Evolutionary conservation across 1,140 invertebrate species (phyloP).

Genomic region (Macrotrachela quadricornifera): DNA sequence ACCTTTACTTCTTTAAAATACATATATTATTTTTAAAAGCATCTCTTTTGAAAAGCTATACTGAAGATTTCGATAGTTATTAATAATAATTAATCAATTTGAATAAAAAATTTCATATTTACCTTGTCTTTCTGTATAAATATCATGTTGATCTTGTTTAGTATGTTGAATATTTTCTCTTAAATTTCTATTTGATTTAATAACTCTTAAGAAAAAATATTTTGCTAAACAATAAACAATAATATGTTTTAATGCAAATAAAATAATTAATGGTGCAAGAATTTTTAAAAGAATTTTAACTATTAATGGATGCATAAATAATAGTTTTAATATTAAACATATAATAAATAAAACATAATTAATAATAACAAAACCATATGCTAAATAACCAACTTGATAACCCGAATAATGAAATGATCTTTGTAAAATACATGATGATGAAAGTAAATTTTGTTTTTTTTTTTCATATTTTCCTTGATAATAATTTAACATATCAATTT

Average conservation of each 20-base stretch:
- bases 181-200: no score
- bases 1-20: no score
- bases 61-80: no score
- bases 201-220: background rate
- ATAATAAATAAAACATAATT: background rate
- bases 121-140: no score
- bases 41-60: no score
- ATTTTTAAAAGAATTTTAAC: background rate
- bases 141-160: no score
- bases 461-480: background rate
- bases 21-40: no score
- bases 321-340: background rate
- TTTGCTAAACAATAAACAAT: background rate
- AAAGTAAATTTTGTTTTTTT: no score
- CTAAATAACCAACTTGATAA: background rate
- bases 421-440: no score
- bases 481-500: constrained; percentile 1
- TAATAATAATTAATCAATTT: no score
- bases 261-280: background rate
- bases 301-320: background rate
- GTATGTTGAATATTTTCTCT: no score
- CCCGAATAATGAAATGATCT: background rate
- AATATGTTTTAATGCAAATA: background rate
- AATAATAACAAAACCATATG: background rate
- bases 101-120: no score